Conservation (phyloP, 2,888 invertebrate species). For the Bombylius discolor region DNA sequence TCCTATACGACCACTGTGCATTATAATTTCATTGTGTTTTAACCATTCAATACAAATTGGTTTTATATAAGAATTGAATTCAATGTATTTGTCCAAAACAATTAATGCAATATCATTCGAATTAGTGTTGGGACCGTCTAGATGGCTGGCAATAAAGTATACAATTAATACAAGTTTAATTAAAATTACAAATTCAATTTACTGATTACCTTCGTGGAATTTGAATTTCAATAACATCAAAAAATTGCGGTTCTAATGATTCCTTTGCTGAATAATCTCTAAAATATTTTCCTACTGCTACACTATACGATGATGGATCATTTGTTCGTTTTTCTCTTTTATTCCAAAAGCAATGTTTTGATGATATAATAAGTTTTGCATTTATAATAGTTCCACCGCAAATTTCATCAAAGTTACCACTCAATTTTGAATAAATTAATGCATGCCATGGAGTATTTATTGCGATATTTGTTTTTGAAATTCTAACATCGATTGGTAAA, state of each 20-base stretch:
- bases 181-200: not conserved
- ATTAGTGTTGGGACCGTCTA: conserved; percentile 16
- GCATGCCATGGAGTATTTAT: conserved; percentile 18
- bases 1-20: not conserved
- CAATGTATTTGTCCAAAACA: conserved; percentile 21
- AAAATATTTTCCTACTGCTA: not conserved
- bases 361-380: conserved; percentile 12
- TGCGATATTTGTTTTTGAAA: conserved; percentile 6
- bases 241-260: conserved; percentile 9
- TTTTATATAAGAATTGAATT: not conserved
- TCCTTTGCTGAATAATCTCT: conserved; percentile 12
- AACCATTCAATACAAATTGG: not conserved
- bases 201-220: conserved; percentile 9
- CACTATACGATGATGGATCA: not conserved
- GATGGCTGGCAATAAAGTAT: conserved; percentile 5
- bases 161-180: not conserved
- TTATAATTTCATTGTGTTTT: conserved; percentile 8
- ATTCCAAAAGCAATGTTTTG: not conserved
- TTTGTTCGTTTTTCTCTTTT: not conserved
- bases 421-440: conserved; percentile 10
- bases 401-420: conserved; percentile 8
- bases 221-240: conserved; percentile 13
- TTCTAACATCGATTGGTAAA: conserved; percentile 9
- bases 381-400: conserved; percentile 18
- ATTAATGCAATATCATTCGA: conserved; percentile 29